Percentiles rank a stretch among this genome's conserved stretches.
These are phyloP conservation scores for Oncorhynchus gorbuscha DNA, from an alignment of 2,113 vertebrate species.

Conservation along the genomic window DNA sequence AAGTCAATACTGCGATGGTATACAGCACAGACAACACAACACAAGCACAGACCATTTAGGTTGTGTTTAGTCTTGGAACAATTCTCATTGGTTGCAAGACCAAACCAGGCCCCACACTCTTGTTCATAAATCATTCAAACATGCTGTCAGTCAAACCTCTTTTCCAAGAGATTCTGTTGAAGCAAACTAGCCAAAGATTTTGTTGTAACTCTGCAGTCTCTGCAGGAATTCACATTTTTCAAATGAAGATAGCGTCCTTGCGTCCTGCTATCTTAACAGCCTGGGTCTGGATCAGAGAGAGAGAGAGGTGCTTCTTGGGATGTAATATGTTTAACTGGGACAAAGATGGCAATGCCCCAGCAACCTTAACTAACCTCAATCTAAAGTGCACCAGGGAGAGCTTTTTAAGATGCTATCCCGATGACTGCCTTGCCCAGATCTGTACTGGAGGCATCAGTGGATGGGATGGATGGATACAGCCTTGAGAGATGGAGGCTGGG, in stretches of 20 bases:
- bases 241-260: conserved; percentile 25
- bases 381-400: conserved; percentile 53
- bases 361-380: conserved; percentile 57
- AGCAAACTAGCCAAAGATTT: background rate
- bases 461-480: conserved; percentile 14
- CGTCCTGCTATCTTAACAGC: conserved; percentile 37
- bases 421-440: conserved; percentile 34
- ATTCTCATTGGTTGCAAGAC: no score
- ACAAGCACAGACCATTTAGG: no score
- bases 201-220: background rate
- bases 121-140: background rate
- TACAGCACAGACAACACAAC: background rate
- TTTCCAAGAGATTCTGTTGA: background rate
- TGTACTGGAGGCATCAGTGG: conserved; percentile 4
- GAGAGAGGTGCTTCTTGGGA: conserved; percentile 26
- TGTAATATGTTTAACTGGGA: conserved; percentile 50
- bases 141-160: background rate
- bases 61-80: no score
- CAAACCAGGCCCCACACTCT: no score
- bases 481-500: conserved; percentile 16
- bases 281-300: background rate
- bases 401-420: conserved; percentile 52
- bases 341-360: conserved; percentile 35
- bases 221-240: conserved; percentile 10
- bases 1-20: no score